These are phyloP conservation scores for Megaceryle maxima DNA, from an alignment of 2,113 vertebrate species.

Conservation along the genomic window DNA sequence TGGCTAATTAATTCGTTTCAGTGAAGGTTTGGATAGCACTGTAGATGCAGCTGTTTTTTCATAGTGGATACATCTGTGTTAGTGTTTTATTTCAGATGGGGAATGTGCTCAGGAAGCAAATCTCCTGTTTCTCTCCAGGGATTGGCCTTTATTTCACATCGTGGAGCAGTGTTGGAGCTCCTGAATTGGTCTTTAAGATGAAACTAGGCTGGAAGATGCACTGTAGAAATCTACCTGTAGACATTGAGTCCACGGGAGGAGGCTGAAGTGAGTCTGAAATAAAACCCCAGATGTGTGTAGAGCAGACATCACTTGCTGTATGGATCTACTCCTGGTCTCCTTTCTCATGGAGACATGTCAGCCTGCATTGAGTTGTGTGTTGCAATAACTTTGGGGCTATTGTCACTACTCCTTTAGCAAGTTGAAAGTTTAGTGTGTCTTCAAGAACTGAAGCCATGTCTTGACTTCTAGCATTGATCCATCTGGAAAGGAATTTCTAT, in stretches of 20 bases:
- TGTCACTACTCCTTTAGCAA: not conserved
- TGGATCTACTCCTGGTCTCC: not conserved
- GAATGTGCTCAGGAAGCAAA: not conserved
- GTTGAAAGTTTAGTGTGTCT: not conserved
- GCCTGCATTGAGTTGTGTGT: not conserved
- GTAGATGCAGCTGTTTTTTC: not conserved
- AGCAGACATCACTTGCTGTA: not conserved
- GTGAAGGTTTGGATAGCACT: not conserved
- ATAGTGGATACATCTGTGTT: not conserved
- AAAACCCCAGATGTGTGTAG: not conserved
- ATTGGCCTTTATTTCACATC: not conserved
- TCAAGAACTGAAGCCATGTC: not conserved
- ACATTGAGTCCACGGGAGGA: not conserved
- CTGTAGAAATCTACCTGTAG: not conserved
- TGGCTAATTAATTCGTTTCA: constrained; percentile 23
- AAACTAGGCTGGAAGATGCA: not conserved
- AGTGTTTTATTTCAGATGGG: not conserved
- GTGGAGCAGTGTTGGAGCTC: not conserved
- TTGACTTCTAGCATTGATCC: not conserved
- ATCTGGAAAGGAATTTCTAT: not conserved
- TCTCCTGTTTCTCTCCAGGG: not conserved
- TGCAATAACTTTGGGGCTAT: not conserved
- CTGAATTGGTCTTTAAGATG: not conserved
- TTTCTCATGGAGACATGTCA: not conserved
- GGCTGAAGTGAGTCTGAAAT: not conserved